A percentile compares a stretch with the other conserved stretches of the same genome.
Evolutionary conservation across 1,140 invertebrate genomes (phyloP).

Genomic region (Drosophila grimshawi): DNA sequence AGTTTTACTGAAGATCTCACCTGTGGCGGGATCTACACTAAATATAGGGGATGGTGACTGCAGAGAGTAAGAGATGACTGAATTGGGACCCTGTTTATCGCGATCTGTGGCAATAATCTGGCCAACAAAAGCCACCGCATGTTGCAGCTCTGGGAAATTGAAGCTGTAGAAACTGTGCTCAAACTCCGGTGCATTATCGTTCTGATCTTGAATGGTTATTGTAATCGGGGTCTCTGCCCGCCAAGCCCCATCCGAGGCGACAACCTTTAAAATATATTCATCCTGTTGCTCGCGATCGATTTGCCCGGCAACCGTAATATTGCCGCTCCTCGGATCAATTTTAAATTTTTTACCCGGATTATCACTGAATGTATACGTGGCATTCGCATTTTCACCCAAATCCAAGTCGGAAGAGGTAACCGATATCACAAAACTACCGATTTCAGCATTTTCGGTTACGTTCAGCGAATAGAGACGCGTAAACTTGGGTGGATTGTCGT

Average conservation of each 20-base stretch:
- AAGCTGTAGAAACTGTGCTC: slow-evolving; percentile 94
- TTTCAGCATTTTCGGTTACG: slow-evolving; percentile 97
- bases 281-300: slow-evolving; percentile 95
- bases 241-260: slow-evolving; percentile 95
- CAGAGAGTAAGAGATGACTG: slow-evolving; percentile 95
- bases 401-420: slow-evolving; percentile 96
- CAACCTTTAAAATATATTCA: slow-evolving; percentile 95
- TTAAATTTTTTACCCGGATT: slow-evolving; percentile 95
- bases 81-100: slow-evolving; percentile 97
- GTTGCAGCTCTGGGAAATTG: slow-evolving; percentile 94
- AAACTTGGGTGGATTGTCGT: slow-evolving; percentile 97
- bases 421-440: slow-evolving; percentile 96
- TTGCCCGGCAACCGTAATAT: slow-evolving; percentile 94
- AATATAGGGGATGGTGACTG: slow-evolving; percentile 96
- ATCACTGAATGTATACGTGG: slow-evolving; percentile 94
- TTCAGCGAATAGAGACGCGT: slow-evolving; percentile 96
- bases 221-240: slow-evolving; percentile 94
- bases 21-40: slow-evolving; percentile 94
- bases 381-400: slow-evolving; percentile 94
- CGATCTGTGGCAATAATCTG: slow-evolving; percentile 94
- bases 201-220: slow-evolving; percentile 97
- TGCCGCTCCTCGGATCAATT: slow-evolving; percentile 94
- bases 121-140: slow-evolving; percentile 92
- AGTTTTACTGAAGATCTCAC: slow-evolving; percentile 94
- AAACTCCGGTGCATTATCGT: slow-evolving; percentile 97